Evolutionary conservation across 2,888 invertebrate genomes (phyloP), one percentile per base, ranked within the genome.

Genomic region (Napeogenes sylphis): DNA sequence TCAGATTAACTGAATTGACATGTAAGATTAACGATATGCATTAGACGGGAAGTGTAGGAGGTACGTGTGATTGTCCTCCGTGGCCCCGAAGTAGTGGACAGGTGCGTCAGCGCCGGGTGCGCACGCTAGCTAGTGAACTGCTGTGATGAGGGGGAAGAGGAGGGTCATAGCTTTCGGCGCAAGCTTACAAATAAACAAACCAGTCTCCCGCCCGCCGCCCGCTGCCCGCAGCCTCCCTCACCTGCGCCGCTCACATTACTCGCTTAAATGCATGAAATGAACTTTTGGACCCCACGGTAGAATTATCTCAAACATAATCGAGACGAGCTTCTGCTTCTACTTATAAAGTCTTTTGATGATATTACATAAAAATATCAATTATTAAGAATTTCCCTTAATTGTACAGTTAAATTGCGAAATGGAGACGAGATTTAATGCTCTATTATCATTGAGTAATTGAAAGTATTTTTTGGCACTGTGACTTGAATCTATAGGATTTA

Each of bases 181-280:
- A 65, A 76, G 77, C 78, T 78, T 75, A 83, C 85, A 80, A 81
- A 84, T 78, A 85, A 83, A 82, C 76, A 85, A 88, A 87, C 88
- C 85, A 76, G 87, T 87, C 85, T 71, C 73, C 66, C 67, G 67
- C 62, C 71, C 64, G 64, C 68, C 45, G 61, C 4, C 68, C 58
- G 56, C 62, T 68, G 64, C 61, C 45, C 71, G 64, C 64, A 65
- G 66, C 71, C 74, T 69, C 68, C 61, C 65, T 64, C 71, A 70
- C 68, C 66, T 68, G 73, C 73, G 64, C 73, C 71, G 71, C 70
- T 70, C 66, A 67, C 67, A 64, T 70, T 73, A 77, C 69, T 72
- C 77, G 77, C 72, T 76, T 75, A 74, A 51, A 30, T 76, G 79
- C 75, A 76, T 73, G 70, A 78, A 77, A 76, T 77, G 73, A 75